These are phyloP conservation scores for Arremon aurantiirostris DNA, from an alignment of 2,797 vertebrate species.

Conservation along the genomic window DNA sequence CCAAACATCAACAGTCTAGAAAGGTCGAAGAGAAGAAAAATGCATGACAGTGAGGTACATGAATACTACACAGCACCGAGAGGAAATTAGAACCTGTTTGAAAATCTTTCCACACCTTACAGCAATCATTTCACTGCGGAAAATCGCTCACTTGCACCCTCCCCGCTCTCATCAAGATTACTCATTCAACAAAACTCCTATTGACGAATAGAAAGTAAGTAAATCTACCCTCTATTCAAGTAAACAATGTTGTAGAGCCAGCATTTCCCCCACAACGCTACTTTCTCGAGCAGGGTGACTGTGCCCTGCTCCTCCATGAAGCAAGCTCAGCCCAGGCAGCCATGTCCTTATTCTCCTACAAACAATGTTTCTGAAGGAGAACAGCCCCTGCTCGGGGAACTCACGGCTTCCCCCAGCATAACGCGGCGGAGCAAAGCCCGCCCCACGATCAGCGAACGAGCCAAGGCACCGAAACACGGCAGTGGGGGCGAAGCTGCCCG, in stretches of 20 bases:
- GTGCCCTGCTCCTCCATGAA: constrained; percentile 23
- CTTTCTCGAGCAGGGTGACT: constrained; percentile 23
- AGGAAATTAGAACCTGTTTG: constrained; percentile 1
- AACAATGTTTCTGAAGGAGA: constrained; percentile 37
- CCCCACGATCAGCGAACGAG: neutral
- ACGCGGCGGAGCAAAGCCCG: neutral
- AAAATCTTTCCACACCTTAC: constrained; percentile 24
- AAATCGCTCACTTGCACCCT: neutral
- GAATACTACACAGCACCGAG: neutral
- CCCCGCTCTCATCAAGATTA: neutral
- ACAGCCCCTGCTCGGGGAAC: neutral
- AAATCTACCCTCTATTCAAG: neutral
- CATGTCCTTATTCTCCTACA: constrained; percentile 54
- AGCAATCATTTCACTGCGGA: constrained; percentile 24
- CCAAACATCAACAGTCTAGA: neutral
- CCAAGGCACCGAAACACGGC: neutral
- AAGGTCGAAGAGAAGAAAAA: neutral
- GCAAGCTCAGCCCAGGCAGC: constrained; percentile 51
- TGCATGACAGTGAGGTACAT: neutral
- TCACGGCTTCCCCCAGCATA: neutral
- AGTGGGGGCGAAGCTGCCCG: neutral
- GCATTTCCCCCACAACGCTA: neutral
- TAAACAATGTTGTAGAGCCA: neutral
- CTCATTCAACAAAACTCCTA: neutral
- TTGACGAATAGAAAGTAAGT: neutral